phyloP scores from a whole-genome alignment of 2,888 invertebrate genomes.

The Thalpophila matura region DNA sequence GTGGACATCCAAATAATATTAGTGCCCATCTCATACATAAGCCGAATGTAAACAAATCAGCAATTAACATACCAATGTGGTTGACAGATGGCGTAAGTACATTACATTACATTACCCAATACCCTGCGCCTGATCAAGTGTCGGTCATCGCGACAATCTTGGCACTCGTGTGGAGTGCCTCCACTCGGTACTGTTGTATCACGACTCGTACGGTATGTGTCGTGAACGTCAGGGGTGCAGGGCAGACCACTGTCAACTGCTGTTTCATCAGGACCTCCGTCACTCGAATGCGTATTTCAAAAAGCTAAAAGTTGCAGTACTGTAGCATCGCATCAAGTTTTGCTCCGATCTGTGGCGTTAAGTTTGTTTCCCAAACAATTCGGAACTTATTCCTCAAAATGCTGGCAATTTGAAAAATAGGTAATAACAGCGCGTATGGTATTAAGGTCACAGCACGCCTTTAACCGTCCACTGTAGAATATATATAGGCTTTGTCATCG shows the following conservation, averaged over 20 bases:
- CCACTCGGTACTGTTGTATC: neutral
- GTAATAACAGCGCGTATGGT: too few species aligned
- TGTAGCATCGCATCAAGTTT: too few species aligned
- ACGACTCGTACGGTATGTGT: neutral
- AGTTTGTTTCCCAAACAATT: too few species aligned
- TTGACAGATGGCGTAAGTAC: neutral
- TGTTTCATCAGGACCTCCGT: neutral
- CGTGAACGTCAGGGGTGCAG: neutral
- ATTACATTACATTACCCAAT: neutral
- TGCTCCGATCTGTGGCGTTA: too few species aligned
- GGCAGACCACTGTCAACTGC: too few species aligned
- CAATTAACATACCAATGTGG: constrained; percentile 9
- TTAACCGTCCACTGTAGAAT: too few species aligned
- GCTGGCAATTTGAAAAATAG: too few species aligned
- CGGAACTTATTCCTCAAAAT: too few species aligned
- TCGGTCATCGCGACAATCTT: neutral
- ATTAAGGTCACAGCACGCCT: too few species aligned
- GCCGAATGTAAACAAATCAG: constrained; percentile 3
- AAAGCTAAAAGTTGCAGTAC: too few species aligned
- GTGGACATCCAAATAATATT: neutral
- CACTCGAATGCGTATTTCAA: neutral
- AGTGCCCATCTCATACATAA: too few species aligned
- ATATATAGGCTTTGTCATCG: too few species aligned
- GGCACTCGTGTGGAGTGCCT: constrained; percentile 7
- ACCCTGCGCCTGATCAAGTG: constrained; percentile 3